These are phyloP conservation scores for Belonocnema kinseyi DNA, from an alignment of 1,140 invertebrate genomes.

Conservation along the genomic window DNA sequence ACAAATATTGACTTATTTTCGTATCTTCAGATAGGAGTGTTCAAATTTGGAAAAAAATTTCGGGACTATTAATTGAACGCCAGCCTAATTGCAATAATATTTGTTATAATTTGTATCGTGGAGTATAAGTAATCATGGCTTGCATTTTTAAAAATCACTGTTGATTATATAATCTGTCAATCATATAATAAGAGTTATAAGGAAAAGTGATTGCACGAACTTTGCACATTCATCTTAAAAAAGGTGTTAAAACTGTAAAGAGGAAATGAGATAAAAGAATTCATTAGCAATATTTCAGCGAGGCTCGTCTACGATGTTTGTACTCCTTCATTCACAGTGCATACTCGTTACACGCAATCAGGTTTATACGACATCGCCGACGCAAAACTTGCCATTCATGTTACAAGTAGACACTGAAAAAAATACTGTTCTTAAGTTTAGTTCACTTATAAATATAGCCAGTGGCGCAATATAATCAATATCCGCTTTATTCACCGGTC, in stretches of 20 bases:
- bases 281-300: slow-evolving; percentile 1
- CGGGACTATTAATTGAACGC: too few species aligned
- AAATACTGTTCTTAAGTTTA: not conserved
- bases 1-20: too few species aligned
- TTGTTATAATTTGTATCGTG: too few species aligned
- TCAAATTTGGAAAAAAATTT: too few species aligned
- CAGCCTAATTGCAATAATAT: too few species aligned
- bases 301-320: not conserved
- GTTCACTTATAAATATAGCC: slow-evolving; percentile 20
- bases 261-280: not conserved
- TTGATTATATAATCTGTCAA: too few species aligned
- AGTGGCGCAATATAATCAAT: slow-evolving; percentile 22
- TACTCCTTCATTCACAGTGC: slow-evolving; percentile 6
- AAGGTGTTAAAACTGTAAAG: not conserved
- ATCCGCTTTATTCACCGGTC: slow-evolving; percentile 15
- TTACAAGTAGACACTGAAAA: not conserved
- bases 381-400: slow-evolving; percentile 29
- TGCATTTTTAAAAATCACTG: too few species aligned
- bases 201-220: too few species aligned
- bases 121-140: too few species aligned
- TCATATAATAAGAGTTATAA: too few species aligned
- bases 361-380: slow-evolving; percentile 23
- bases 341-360: not conserved
- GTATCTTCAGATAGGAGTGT: too few species aligned
- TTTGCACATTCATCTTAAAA: not conserved